A percentile compares a stretch with the other conserved stretches of the same genome.
phyloP scores from a whole-genome alignment of 1,140 invertebrate genomes.

The Bombus haemorrhoidalis region DNA sequence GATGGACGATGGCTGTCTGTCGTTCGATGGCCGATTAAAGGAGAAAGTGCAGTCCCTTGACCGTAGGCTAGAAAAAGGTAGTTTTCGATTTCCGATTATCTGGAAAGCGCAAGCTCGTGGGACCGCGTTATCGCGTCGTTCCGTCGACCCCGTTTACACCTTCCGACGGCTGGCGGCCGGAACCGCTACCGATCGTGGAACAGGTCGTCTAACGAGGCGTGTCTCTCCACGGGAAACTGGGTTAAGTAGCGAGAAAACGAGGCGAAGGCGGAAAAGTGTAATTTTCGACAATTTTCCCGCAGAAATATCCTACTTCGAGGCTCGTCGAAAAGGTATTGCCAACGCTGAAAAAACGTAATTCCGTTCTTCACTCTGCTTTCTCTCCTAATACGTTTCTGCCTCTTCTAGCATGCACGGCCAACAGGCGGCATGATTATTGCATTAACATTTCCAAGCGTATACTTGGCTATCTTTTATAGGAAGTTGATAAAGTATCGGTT shows the following conservation, averaged over 20 bases:
- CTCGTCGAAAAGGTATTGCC: slow-evolving; percentile 13
- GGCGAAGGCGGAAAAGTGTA: slow-evolving; percentile 40
- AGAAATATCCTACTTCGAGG: slow-evolving; percentile 36
- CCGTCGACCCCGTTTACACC: slow-evolving; percentile 31
- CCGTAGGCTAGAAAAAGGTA: slow-evolving; percentile 34
- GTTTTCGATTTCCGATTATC: slow-evolving; percentile 61
- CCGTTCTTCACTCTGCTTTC: background rate
- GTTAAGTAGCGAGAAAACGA: slow-evolving; percentile 51
- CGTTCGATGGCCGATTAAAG: slow-evolving; percentile 47
- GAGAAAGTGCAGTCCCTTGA: slow-evolving; percentile 59
- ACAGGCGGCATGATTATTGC: background rate
- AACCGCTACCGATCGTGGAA: slow-evolving; percentile 40
- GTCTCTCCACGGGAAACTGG: slow-evolving; percentile 55
- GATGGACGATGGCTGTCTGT: background rate
- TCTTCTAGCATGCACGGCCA: background rate
- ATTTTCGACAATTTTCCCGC: slow-evolving; percentile 38
- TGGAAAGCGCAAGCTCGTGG: slow-evolving; percentile 40
- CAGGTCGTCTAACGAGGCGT: slow-evolving; percentile 27
- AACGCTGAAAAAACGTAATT: slow-evolving; percentile 10
- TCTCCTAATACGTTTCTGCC: background rate
- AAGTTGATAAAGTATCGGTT: too few species aligned
- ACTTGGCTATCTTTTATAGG: background rate
- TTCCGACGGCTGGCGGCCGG: slow-evolving; percentile 6
- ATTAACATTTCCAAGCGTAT: background rate
- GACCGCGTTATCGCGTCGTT: slow-evolving; percentile 6